These are phyloP conservation scores for Drosophila kepulauana DNA, from an alignment of 1,140 invertebrate species.

Conservation along the genomic window DNA sequence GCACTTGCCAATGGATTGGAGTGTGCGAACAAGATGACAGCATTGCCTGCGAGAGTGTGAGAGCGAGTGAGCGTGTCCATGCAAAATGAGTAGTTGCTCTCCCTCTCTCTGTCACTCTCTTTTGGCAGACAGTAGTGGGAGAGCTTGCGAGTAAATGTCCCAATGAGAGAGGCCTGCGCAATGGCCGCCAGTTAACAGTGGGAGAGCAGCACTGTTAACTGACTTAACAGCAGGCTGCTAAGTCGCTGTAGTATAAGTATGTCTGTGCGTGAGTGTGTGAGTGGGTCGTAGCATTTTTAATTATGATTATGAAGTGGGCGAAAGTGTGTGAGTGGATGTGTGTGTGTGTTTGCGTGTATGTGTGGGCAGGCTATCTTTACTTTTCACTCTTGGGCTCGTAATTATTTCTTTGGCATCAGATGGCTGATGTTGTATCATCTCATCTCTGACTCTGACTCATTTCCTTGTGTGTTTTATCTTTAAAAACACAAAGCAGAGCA, in stretches of 20 bases:
- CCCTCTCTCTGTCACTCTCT: constrained; percentile 13
- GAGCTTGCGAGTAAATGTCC: constrained; percentile 42
- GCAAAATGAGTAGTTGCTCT: constrained; percentile 1
- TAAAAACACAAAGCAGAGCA: background rate
- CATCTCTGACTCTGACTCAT: constrained; percentile 39
- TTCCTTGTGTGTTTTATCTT: constrained; percentile 28
- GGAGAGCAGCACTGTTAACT: constrained; percentile 18
- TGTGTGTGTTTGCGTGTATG: constrained; percentile 6
- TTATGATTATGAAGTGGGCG: constrained; percentile 73
- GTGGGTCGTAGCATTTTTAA: constrained; percentile 55
- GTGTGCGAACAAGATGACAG: constrained; percentile 44
- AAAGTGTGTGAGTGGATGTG: constrained; percentile 23
- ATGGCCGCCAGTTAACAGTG: constrained; percentile 17
- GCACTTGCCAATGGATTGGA: constrained; percentile 10
- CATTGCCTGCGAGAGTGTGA: constrained; percentile 22
- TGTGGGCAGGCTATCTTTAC: constrained; percentile 34
- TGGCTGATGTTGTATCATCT: constrained; percentile 20
- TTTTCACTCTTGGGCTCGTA: constrained; percentile 45
- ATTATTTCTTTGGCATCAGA: constrained; percentile 40
- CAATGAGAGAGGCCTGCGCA: constrained; percentile 29
- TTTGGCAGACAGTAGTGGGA: background rate
- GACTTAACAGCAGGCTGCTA: constrained; percentile 32
- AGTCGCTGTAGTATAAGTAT: no score
- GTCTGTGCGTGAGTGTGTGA: background rate
- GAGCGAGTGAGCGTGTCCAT: background rate